Percentiles rank a stretch among this genome's conserved stretches.
phyloP scores from a whole-genome alignment of 2,797 vertebrate genomes.

The Phoxinus dragarum region DNA sequence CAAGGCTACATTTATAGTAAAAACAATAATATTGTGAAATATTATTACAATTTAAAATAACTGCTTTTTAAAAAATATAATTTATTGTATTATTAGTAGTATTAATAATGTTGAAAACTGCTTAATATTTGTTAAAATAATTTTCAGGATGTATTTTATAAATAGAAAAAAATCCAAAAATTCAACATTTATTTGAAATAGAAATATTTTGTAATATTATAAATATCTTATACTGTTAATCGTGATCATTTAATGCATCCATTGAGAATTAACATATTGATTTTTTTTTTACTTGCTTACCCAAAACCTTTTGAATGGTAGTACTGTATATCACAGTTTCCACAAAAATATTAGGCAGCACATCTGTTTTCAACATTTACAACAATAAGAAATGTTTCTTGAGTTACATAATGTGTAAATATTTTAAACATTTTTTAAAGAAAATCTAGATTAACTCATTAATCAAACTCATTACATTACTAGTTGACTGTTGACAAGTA shows the following conservation, averaged over 20 bases:
- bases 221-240: not conserved
- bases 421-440: not conserved
- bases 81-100: not conserved
- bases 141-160: not conserved
- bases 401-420: not conserved
- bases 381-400: not conserved
- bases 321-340: not conserved
- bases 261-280: not conserved
- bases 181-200: not conserved
- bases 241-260: not conserved
- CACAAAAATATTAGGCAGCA: not conserved
- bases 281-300: not conserved
- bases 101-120: not conserved
- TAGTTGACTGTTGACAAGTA: not conserved
- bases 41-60: not conserved
- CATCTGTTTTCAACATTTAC: not conserved
- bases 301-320: not conserved
- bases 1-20: not conserved
- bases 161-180: not conserved
- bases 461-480: not conserved
- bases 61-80: not conserved
- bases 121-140: not conserved
- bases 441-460: not conserved
- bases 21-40: not conserved
- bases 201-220: not conserved